Evolutionary conservation across 2,888 invertebrate species (phyloP).

Genomic region (Drosophila birchii): DNA sequence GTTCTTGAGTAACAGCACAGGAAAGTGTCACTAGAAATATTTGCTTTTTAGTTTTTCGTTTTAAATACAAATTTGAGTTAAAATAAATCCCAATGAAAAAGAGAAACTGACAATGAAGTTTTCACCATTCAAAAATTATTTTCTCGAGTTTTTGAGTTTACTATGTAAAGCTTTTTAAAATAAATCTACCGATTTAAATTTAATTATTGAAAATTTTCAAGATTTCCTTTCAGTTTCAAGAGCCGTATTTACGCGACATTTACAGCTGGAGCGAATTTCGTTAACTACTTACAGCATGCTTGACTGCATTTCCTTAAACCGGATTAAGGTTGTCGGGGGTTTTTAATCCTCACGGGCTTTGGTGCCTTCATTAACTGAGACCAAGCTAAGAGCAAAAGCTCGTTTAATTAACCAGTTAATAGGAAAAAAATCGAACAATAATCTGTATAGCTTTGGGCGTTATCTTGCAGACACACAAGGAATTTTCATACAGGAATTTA

Average conservation of each 20-base stretch:
- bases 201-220: too few species aligned
- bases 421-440: conserved; percentile 13
- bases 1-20: not conserved
- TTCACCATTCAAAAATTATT: not conserved
- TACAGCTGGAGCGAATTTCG: not conserved
- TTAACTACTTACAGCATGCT: not conserved
- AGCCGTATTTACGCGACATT: conserved; percentile 1
- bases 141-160: not conserved
- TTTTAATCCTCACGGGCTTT: conserved; percentile 10
- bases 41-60: not conserved
- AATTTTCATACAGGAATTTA: conserved; percentile 17
- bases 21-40: not conserved
- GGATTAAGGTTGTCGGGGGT: not conserved
- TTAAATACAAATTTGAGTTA: not conserved
- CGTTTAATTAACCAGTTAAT: conserved; percentile 13
- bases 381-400: conserved; percentile 6
- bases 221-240: not conserved
- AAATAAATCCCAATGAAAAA: not conserved
- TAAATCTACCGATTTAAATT: not conserved
- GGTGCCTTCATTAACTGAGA: not conserved
- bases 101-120: not conserved
- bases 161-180: not conserved
- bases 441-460: conserved; percentile 18
- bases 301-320: conserved; percentile 2
- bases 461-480: conserved; percentile 10